Percentiles rank a stretch among this genome's conserved stretches.
phyloP scores from a whole-genome alignment of 2,888 invertebrate genomes.

The Pristionchus exspectatus region DNA sequence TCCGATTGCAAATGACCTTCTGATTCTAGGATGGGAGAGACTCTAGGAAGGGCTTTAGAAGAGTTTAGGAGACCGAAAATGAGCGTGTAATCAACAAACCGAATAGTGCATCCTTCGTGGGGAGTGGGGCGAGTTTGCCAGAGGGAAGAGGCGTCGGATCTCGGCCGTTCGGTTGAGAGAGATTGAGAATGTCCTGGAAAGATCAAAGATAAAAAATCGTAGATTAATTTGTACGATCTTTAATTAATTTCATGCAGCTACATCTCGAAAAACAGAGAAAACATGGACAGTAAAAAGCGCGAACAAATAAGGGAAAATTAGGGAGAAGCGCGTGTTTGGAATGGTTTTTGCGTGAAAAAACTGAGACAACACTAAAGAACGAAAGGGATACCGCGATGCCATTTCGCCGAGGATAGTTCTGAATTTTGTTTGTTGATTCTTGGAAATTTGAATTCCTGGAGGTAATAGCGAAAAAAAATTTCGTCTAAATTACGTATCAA shows the following conservation, averaged over 20 bases:
- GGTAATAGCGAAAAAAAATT: background rate
- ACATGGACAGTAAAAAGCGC: background rate
- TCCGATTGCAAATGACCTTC: no score
- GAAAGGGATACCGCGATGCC: background rate
- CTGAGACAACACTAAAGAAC: background rate
- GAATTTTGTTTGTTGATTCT: background rate
- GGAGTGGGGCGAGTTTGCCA: constrained; percentile 81
- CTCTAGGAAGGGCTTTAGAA: no score
- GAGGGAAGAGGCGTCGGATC: constrained; percentile 77
- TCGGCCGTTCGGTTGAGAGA: constrained; percentile 72
- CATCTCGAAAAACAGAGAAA: background rate
- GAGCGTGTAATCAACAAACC: constrained; percentile 78
- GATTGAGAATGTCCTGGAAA: constrained; percentile 71
- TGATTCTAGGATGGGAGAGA: no score
- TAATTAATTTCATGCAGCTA: background rate
- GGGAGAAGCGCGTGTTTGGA: background rate
- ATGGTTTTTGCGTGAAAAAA: background rate
- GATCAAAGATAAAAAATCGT: background rate
- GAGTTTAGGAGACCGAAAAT: background rate
- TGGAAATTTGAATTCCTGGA: background rate
- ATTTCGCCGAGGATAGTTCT: background rate
- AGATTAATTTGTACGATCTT: background rate
- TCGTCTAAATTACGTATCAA: background rate
- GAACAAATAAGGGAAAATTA: constrained; percentile 45
- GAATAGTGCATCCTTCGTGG: constrained; percentile 81